Evolutionary conservation across 2,113 vertebrate species (phyloP).

Genomic region (Hiodon alosoides): DNA sequence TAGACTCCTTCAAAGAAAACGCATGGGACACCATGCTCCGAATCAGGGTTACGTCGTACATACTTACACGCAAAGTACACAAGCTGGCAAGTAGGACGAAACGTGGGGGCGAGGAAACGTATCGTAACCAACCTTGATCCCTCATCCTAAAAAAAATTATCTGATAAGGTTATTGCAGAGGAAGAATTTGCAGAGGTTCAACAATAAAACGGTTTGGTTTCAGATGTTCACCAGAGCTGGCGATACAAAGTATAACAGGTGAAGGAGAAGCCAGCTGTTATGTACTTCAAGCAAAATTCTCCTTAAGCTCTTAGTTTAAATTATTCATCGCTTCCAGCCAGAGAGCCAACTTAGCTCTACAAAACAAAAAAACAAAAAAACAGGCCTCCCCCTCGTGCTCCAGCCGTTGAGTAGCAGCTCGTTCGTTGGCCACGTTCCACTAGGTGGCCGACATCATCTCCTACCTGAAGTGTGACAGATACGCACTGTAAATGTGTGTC

Average conservation of each 20-base stretch:
- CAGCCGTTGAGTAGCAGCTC: too few species aligned
- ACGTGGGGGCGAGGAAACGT: not conserved
- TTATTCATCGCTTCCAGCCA: too few species aligned
- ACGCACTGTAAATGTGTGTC: too few species aligned
- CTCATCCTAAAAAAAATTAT: not conserved
- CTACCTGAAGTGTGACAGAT: too few species aligned
- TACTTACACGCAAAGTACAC: not conserved
- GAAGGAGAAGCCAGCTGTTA: not conserved
- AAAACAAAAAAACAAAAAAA: too few species aligned
- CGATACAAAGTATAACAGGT: too few species aligned
- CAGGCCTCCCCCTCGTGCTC: too few species aligned
- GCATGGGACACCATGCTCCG: not conserved
- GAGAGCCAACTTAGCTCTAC: too few species aligned
- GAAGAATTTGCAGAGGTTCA: not conserved
- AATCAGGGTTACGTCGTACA: not conserved
- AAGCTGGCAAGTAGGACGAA: not conserved
- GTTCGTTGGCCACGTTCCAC: too few species aligned
- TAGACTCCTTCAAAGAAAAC: not conserved
- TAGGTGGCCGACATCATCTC: too few species aligned
- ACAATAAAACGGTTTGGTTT: not conserved
- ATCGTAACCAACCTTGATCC: not conserved
- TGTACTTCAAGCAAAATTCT: too few species aligned
- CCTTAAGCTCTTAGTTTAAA: too few species aligned
- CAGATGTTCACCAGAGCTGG: not conserved
- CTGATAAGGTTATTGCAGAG: not conserved